A percentile compares a stretch with the other conserved stretches of the same genome.
Evolutionary conservation across 1,140 invertebrate genomes (phyloP).

Genomic region (Drosophila bocqueti): DNA sequence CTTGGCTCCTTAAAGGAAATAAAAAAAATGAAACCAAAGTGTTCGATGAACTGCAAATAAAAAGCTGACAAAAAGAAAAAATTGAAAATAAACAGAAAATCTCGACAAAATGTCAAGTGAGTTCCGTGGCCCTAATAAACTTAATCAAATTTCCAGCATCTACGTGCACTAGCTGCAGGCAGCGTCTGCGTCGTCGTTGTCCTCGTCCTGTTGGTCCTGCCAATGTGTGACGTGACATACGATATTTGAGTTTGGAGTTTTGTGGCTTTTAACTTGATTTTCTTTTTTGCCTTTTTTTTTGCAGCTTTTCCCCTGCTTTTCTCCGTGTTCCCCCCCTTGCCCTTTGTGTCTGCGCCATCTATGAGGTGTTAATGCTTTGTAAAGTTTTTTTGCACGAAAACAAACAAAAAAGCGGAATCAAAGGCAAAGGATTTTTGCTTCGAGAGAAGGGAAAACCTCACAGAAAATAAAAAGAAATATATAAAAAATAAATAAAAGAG

Average conservation of each 20-base stretch:
- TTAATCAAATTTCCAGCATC: constrained; percentile 46
- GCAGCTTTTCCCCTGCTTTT: neutral
- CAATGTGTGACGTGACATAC: constrained; percentile 50
- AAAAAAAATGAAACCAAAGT: neutral
- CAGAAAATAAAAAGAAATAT: constrained; percentile 41
- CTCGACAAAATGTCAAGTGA: constrained; percentile 32
- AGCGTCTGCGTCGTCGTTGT: neutral
- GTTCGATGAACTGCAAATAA: constrained; percentile 19
- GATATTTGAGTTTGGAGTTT: constrained; percentile 54
- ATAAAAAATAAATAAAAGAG: constrained; percentile 53
- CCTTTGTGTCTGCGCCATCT: constrained; percentile 50
- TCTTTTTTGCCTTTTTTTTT: constrained; percentile 1
- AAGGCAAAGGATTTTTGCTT: constrained; percentile 39
- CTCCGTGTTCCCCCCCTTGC: constrained; percentile 1
- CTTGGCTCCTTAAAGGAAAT: neutral
- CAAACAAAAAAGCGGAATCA: constrained; percentile 19
- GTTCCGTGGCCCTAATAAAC: constrained; percentile 37
- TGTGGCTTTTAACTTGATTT: constrained; percentile 50
- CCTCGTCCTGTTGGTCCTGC: constrained; percentile 20
- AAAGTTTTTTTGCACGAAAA: constrained; percentile 56
- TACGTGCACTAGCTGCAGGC: constrained; percentile 35
- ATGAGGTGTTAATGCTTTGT: constrained; percentile 78
- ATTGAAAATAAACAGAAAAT: neutral
- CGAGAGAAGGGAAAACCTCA: constrained; percentile 37
- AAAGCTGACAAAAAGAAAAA: neutral